Percentiles rank a stretch among this genome's conserved stretches.
Evolutionary conservation across 92 coral and sea anemone genomes (phyloP).

Genomic region (Muricea muricata): DNA sequence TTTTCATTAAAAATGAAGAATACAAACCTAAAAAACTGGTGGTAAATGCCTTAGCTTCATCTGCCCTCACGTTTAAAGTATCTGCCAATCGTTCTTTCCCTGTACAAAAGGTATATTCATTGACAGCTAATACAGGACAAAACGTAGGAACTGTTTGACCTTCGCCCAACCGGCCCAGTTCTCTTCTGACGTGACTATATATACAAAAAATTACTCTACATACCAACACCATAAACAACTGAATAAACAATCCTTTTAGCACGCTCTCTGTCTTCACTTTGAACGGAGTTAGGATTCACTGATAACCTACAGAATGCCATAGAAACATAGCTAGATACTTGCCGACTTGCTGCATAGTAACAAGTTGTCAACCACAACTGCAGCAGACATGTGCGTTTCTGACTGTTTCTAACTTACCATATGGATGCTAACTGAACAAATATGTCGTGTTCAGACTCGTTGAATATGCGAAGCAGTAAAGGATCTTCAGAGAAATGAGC

Average conservation of each 20-base stretch:
- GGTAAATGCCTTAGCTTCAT: conserved; percentile 86
- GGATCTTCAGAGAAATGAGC: conserved; percentile 95
- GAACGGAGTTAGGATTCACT: conserved; percentile 62
- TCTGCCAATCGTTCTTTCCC: conserved; percentile 91
- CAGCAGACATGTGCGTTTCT: too few relatives aligned
- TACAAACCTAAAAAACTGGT: conserved; percentile 82
- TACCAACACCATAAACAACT: conserved; percentile 95
- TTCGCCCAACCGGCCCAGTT: too few relatives aligned
- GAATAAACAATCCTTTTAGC: conserved; percentile 93
- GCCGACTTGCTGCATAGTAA: too few relatives aligned
- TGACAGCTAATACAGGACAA: too few relatives aligned
- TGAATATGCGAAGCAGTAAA: conserved; percentile 77
- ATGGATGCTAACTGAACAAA: conserved; percentile 80
- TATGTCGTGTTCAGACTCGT: conserved; percentile 74
- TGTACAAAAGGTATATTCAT: not conserved
- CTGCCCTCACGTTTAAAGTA: conserved; percentile 78
- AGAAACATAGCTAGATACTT: too few relatives aligned
- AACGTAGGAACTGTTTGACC: too few relatives aligned
- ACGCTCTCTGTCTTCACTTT: conserved; percentile 80
- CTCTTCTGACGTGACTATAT: too few relatives aligned
- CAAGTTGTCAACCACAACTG: too few relatives aligned
- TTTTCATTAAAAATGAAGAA: too few relatives aligned
- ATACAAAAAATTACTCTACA: conserved; percentile 32
- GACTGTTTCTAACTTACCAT: too few relatives aligned
- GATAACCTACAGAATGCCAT: conserved; percentile 69